Base-by-base conservation (phyloP, 2,797 vertebrate species). In the Anguilla marmorata region DNA sequence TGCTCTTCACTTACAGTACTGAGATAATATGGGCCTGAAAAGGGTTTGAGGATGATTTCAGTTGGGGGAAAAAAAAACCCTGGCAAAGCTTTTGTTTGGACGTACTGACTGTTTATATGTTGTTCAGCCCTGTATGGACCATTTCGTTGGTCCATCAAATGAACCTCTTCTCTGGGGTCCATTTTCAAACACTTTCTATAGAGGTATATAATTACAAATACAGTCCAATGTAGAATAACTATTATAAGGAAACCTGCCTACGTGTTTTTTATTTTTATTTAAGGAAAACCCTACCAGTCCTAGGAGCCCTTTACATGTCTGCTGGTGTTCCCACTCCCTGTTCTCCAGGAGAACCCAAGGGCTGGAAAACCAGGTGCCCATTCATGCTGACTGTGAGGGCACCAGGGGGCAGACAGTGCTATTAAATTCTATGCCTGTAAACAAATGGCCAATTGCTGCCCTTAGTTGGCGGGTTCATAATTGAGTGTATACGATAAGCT, bases 401-500 rank as follows among this genome's bases (percentile, higher is more conserved):
- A 76, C 16, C 4, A 14, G 33, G 14, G 11, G 33, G 19, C 72
- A 76, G 72, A 9, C 33, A 9, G 30, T 7, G 33, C 30, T 12
- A 5, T 14, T 33, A n/a, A 50, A 41, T 33, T 41, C 33, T 21
- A 19, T 79, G 19, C 79, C 41, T 16, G 19, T 24, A 82, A 9
- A 45, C 11, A 41, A 79, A 12, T 45, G 3, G 4, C 37, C 19
- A 30, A 72, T 27, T 19, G 27, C 69, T 72, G 45, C 9, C 41
- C 19, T n/a, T 9, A 48, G 7, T n/a, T 8, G 45, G 79, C 79
- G 50, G 21, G 41, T 45, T 24, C 45, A 48, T n/a, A 41, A 41
- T 79, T 45, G 33, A 41, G 74, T 41, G 74, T 41, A 37, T 79
- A 37, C 45, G 74, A 79, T 79, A 41, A 79, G 74, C 79, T 82